A percentile compares a stretch with the other conserved stretches of the same genome.
Evolutionary conservation across 1,140 invertebrate species (phyloP).

Genomic region (Polypedilum pembai): DNA sequence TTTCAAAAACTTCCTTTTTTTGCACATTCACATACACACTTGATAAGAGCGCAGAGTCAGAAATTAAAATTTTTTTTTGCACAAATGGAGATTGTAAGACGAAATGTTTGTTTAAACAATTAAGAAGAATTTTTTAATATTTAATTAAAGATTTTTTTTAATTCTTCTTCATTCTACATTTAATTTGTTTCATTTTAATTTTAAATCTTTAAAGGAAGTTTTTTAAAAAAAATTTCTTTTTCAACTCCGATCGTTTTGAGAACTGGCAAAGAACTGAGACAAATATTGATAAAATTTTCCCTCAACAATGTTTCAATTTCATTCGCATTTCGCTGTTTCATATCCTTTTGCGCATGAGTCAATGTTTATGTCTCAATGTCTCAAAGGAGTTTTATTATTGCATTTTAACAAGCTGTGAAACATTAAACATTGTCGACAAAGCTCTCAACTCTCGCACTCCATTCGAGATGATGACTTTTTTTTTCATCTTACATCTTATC

Average conservation of each 20-base stretch:
- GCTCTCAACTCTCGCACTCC: too few species aligned
- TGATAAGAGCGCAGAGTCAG: conserved; percentile 21
- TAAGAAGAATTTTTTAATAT: background rate
- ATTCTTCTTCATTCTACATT: background rate
- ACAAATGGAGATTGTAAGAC: conserved; percentile 13
- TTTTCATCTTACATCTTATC: too few species aligned
- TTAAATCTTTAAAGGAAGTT: background rate
- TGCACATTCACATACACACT: background rate
- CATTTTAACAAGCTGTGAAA: background rate
- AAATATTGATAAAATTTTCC: background rate
- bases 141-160: background rate
- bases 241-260: background rate
- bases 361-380: too few species aligned
- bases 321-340: background rate
- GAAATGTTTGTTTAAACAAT: too few species aligned
- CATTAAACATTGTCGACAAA: background rate
- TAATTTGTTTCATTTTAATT: background rate
- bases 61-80: background rate
- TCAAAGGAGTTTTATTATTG: too few species aligned
- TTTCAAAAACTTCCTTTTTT: conserved; percentile 8
- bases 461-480: too few species aligned
- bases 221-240: background rate
- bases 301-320: background rate
- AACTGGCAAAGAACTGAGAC: background rate
- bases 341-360: background rate